These are phyloP conservation scores for Solea solea DNA, from an alignment of 2,113 vertebrate species.

Conservation along the genomic window DNA sequence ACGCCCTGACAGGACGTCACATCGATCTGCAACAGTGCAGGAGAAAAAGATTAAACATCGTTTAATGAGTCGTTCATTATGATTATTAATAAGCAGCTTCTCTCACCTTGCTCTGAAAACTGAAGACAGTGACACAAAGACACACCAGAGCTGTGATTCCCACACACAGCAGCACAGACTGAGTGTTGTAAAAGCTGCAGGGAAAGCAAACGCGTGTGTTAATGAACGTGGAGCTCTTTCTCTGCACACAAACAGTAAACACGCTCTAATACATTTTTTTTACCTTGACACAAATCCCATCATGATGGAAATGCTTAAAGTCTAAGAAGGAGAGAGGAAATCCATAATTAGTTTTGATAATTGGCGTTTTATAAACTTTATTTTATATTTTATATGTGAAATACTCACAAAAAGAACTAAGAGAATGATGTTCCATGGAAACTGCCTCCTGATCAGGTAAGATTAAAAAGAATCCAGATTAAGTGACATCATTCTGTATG, in stretches of 20 bases:
- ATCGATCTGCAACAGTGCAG: constrained; percentile 81
- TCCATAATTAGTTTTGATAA: background rate
- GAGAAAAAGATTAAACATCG: background rate
- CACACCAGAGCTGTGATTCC: constrained; percentile 92
- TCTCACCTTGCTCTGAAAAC: constrained; percentile 94
- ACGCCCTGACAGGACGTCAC: constrained; percentile 91
- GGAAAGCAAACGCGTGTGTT: background rate
- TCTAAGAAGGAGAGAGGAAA: constrained; percentile 48
- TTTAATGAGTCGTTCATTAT: background rate
- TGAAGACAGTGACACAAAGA: constrained; percentile 91
- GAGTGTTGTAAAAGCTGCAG: constrained; percentile 93
- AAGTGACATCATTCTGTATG: background rate
- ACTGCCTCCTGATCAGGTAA: constrained; percentile 85
- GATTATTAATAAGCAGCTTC: background rate
- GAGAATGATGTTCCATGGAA: constrained; percentile 94
- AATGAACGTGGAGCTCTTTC: no score
- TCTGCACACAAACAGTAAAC: no score
- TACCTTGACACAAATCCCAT: constrained; percentile 84
- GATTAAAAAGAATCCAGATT: background rate
- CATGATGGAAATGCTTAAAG: constrained; percentile 82
- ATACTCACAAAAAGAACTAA: constrained; percentile 93
- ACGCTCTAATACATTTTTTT: background rate
- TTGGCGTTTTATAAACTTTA: background rate
- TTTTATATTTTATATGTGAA: background rate
- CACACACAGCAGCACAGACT: constrained; percentile 89